phyloP scores from a whole-genome alignment of 2,888 invertebrate species.

The Galerucella nymphaeae region DNA sequence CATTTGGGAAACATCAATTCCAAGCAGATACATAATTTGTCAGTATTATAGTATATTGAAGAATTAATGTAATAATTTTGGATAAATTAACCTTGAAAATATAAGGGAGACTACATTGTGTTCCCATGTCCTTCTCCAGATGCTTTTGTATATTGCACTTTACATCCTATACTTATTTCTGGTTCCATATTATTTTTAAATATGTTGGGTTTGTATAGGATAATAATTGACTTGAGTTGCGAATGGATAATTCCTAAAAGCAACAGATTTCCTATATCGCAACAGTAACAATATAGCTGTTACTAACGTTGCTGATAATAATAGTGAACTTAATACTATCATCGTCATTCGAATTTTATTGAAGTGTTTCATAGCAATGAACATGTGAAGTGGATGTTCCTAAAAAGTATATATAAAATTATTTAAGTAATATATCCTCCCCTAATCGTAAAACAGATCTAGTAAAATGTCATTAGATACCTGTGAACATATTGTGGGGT shows the following conservation, averaged over 20 bases:
- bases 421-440: not conserved
- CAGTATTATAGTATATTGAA: too few relatives aligned
- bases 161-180: not conserved
- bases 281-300: slow-evolving; percentile 54
- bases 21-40: too few relatives aligned
- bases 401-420: slow-evolving; percentile 12
- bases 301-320: slow-evolving; percentile 50
- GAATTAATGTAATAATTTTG: too few relatives aligned
- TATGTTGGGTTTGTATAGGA: slow-evolving; percentile 49
- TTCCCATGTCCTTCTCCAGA: not conserved
- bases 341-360: slow-evolving; percentile 54
- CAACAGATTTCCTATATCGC: slow-evolving; percentile 52
- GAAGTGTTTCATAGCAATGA: slow-evolving; percentile 47
- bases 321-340: slow-evolving; percentile 51
- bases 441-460: not conserved
- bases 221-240: slow-evolving; percentile 58
- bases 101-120: not conserved
- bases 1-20: too few relatives aligned
- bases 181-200: slow-evolving; percentile 3
- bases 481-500: slow-evolving; percentile 33
- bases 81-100: too few relatives aligned
- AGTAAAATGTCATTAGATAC: not conserved
- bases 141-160: not conserved
- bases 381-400: slow-evolving; percentile 25
- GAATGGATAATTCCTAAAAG: slow-evolving; percentile 55